Evolutionary conservation across 1,140 invertebrate species (phyloP).

Genomic region (Bombus waltoni): DNA sequence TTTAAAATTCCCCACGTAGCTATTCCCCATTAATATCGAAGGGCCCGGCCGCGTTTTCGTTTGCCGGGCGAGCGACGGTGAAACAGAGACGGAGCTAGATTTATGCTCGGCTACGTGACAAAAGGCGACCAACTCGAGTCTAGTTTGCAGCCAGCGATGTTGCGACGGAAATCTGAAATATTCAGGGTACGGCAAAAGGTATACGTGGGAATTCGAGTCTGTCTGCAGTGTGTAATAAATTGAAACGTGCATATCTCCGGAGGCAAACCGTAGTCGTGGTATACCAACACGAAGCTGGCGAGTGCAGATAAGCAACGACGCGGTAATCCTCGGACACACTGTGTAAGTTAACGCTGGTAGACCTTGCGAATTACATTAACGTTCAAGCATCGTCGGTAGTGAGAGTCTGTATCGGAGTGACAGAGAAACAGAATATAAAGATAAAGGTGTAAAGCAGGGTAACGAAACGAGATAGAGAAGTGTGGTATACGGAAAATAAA

Average conservation of each 20-base stretch:
- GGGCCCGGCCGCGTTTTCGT: not conserved
- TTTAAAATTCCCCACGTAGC: constrained; percentile 44
- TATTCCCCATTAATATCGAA: constrained; percentile 47
- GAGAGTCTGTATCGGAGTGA: not conserved
- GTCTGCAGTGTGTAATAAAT: constrained; percentile 74
- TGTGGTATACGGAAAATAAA: not conserved
- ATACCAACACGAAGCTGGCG: constrained; percentile 72
- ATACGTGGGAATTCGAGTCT: constrained; percentile 52
- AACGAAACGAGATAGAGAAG: not conserved
- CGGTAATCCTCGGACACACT: constrained; percentile 79
- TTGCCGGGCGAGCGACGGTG: not conserved
- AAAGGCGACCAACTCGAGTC: constrained; percentile 48
- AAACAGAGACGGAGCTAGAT: constrained; percentile 18
- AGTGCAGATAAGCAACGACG: constrained; percentile 79
- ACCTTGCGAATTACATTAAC: constrained; percentile 78
- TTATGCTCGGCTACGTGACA: constrained; percentile 53
- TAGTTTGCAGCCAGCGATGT: constrained; percentile 40
- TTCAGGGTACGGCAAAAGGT: constrained; percentile 48
- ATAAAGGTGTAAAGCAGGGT: not conserved
- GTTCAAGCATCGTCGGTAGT: constrained; percentile 43
- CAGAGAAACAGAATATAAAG: constrained; percentile 16
- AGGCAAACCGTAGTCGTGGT: constrained; percentile 64
- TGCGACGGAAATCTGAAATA: constrained; percentile 51
- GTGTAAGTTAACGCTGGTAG: constrained; percentile 78
- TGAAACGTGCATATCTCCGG: constrained; percentile 75